Percentiles rank a stretch among this genome's conserved stretches.
Conservation (phyloP, 2,888 invertebrate genomes). For the Lasioglossum zephyrum region DNA sequence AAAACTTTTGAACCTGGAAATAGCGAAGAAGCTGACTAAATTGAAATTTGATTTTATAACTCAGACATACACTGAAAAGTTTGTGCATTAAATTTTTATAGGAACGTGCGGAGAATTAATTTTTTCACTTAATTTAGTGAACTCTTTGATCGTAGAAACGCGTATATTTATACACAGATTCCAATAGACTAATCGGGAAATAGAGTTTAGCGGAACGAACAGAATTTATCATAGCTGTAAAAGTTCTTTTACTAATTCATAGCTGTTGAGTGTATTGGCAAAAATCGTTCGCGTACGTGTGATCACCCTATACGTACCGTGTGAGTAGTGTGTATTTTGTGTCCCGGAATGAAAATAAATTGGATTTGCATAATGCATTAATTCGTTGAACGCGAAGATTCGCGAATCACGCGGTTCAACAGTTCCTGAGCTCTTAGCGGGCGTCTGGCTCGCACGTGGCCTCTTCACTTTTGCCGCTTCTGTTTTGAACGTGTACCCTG, state of each 20-base stretch:
- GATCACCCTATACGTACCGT: not conserved
- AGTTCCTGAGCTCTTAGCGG: constrained; percentile 79
- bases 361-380: constrained; percentile 73
- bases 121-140: not conserved
- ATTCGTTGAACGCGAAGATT: constrained; percentile 71
- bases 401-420: constrained; percentile 79
- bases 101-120: not conserved
- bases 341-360: constrained; percentile 11
- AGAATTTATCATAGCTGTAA: not conserved
- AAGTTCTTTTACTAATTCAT: not conserved
- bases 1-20: not conserved
- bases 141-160: not conserved
- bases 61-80: not conserved
- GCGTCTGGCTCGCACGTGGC: constrained; percentile 77
- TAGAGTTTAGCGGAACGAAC: not conserved
- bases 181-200: not conserved
- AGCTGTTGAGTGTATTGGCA: not conserved
- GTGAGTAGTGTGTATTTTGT: not conserved
- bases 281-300: not conserved
- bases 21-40: not conserved
- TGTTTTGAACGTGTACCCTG: constrained; percentile 78
- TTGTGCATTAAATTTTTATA: not conserved
- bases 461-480: constrained; percentile 75
- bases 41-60: not conserved
- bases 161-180: not conserved